Evolutionary conservation across 2,113 vertebrate genomes (phyloP).

Genomic region (Anarhynchus alexandrinus): DNA sequence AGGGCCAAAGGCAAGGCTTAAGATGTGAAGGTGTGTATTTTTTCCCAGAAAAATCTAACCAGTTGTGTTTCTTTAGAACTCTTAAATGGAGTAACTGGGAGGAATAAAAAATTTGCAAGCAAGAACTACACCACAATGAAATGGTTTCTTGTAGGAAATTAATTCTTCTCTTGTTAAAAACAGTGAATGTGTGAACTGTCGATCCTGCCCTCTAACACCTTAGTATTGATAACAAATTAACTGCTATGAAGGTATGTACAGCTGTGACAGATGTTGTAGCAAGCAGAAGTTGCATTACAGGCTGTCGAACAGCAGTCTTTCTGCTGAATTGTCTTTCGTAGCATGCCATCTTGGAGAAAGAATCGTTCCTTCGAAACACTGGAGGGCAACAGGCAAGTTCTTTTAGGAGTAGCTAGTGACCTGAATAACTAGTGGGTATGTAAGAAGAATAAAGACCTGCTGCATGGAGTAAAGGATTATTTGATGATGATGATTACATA

Average conservation of each 20-base stretch:
- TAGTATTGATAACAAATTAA: background rate
- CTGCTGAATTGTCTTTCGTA: background rate
- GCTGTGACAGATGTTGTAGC: background rate
- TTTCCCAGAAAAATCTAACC: background rate
- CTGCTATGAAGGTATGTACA: background rate
- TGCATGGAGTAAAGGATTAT: background rate
- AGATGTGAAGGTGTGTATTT: background rate
- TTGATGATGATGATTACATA: background rate
- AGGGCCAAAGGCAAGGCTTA: background rate
- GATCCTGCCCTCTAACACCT: background rate
- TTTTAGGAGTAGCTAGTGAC: background rate
- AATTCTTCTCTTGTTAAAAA: background rate
- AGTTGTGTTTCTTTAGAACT: background rate
- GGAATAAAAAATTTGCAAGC: background rate
- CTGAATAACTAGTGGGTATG: background rate
- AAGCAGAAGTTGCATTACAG: background rate
- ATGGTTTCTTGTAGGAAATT: background rate
- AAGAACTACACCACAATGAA: background rate
- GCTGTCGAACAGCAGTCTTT: background rate
- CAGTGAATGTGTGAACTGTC: background rate
- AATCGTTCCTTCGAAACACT: background rate
- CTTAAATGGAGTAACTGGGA: background rate
- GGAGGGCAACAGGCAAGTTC: background rate
- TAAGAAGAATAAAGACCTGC: background rate
- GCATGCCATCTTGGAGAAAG: background rate